Evolutionary conservation across 2,888 invertebrate genomes (phyloP), one percentile per base, ranked within the genome.

Genomic region (Lymantria dispar): DNA sequence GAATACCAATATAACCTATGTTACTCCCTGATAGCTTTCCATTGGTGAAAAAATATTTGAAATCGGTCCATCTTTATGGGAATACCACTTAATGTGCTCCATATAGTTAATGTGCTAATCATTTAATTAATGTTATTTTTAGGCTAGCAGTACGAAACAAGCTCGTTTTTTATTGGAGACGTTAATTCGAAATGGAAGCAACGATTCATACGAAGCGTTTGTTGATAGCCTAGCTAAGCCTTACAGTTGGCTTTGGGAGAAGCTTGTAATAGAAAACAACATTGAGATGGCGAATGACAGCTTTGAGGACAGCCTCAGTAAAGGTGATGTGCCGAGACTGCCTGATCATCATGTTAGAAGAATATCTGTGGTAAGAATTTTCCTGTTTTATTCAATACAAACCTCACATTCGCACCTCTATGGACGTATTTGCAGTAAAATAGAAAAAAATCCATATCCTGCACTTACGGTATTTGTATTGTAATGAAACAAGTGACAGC

Each of bases 191-290:
- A 83, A 78, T 67, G 89, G 88, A 8, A 81, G 70, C 50, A 86
- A 87, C 59, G 65, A 68, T n/a, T 85, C 93, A 0, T 94, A 90
- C 75, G 85, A 92, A 47, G 79, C 76, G 8, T 94, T 94, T 72
- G 91, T 92, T 47, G 88, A 92, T 64, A 85, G 92, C 47, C 73
- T 94, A 13, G 76, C 80, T 8, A 91, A 91, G 54, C 91, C 93
- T 66, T 93, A 94, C 71, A 68, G 74, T 39, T 94, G 94, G 94
- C 71, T 94, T 45, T 92, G 91, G 70, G 82, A 90, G 46, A 86
- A 87, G 31, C 81, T 94, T 43, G 83, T 83, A 7, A 70, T 78
- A 3, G 77, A 82, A 22, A 78, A 77, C 60, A 78, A 78, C 45
- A 76, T 75, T 41, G 68, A 77, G 7, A 76, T 82, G 59, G 62